phyloP scores from a whole-genome alignment of 2,888 invertebrate species.

The Oxyscelio sp. region DNA sequence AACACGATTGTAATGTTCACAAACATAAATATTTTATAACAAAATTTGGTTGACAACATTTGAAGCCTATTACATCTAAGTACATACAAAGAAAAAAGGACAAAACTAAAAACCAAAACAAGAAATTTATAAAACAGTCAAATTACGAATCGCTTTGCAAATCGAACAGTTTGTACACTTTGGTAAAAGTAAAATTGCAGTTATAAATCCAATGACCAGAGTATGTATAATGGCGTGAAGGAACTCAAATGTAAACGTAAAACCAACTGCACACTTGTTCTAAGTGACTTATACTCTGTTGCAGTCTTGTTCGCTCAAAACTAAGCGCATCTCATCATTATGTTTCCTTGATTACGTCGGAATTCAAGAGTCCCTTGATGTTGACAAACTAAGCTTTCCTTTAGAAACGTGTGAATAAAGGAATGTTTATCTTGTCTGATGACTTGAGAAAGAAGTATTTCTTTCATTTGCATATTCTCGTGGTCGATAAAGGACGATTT shows the following conservation, averaged over 20 bases:
- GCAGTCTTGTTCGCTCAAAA: constrained; percentile 14
- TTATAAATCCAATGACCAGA: constrained; percentile 25
- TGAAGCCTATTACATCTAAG: too few species aligned
- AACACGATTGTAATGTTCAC: too few species aligned
- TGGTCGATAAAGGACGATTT: too few species aligned
- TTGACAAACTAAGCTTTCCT: constrained; percentile 17
- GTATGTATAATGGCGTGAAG: constrained; percentile 30
- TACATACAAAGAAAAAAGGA: too few species aligned
- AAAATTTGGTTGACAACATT: too few species aligned
- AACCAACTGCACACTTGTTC: background rate
- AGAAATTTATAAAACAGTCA: background rate
- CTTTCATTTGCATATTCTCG: too few species aligned
- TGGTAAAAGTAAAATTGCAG: constrained; percentile 27
- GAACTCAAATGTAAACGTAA: background rate
- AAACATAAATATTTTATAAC: too few species aligned
- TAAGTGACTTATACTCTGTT: constrained; percentile 35
- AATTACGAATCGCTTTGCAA: background rate
- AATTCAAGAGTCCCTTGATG: constrained; percentile 1
- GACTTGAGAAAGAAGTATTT: too few species aligned
- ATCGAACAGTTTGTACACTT: constrained; percentile 49
- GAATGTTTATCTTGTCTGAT: too few species aligned
- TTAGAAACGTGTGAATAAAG: too few species aligned
- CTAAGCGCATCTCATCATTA: constrained; percentile 1
- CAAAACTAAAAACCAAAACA: too few species aligned
- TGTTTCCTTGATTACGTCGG: background rate